Base-by-base conservation (phyloP, 2,113 vertebrate genomes). In the Isurus oxyrinchus region DNA sequence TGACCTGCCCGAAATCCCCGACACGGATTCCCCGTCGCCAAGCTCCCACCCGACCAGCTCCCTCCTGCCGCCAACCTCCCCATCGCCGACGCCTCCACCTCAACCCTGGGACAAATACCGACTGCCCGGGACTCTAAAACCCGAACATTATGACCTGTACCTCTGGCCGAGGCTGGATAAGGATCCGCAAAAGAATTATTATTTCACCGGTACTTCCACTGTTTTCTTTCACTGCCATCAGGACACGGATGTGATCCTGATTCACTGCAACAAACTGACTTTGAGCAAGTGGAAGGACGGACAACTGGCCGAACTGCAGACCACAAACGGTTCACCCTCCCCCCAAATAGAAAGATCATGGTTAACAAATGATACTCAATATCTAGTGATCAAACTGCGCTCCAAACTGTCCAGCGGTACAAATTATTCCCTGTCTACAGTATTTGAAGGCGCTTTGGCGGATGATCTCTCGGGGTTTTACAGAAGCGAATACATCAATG, bases 401-500 rank as follows among this genome's bases (percentile, higher is more conserved):
- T 0, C 23, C 0, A 2, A 0, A 0, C 97, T 99, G 88, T 0
- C 88, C 53, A 35, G 0, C 0, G 97, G 96, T 35, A 76, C 1
- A 0, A 40, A 25, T 13, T 99, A 99, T 6, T 81, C 72, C 4
- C 98, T 99, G 96, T 0, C 96, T 84, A 98, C 97, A 0, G 0
- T 0, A 44, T 99, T 99, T 96, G 59, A 10, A 0, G 99, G 99
- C 5, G 98, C 99, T 96, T 97, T 99, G 97, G 98, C 99, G 0
- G 99, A 99, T 0, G 98, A 99, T 96, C 98, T 99, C 96, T 97
- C 98, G 0, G 99, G 99, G 81, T 99, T 99, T 97, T 99, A 99
- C 97, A 98, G 99, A 97, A 99, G 99, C 19, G 99, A 99, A 97
- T 99, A 99, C 86, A 3, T 0, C 0, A 44, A 53, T 69, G 98